Evolutionary conservation across 2,113 vertebrate species (phyloP).

Genomic region (Ameiurus melas): DNA sequence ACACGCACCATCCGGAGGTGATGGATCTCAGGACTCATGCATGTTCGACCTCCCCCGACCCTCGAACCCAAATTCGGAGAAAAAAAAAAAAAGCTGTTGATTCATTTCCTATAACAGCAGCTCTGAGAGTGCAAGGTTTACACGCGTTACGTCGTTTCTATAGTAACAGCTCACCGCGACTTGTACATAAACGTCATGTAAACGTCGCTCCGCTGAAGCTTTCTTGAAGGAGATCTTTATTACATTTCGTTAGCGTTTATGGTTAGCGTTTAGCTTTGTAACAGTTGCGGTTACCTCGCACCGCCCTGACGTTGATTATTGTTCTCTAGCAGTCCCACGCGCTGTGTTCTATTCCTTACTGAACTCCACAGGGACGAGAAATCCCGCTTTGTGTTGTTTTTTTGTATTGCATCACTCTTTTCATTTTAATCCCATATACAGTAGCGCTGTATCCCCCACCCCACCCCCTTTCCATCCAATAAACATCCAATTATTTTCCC

Average conservation of each 20-base stretch:
- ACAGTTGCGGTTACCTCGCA: not conserved
- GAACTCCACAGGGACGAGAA: not conserved
- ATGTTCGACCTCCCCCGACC: too few species aligned
- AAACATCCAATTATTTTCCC: slow-evolving; percentile 1
- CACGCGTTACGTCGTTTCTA: not conserved
- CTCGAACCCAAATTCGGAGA: too few species aligned
- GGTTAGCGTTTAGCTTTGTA: too few species aligned
- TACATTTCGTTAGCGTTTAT: too few species aligned
- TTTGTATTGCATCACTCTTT: slow-evolving; percentile 8
- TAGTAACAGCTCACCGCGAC: not conserved
- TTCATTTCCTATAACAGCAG: not conserved
- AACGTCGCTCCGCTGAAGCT: too few species aligned
- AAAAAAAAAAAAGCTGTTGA: not conserved
- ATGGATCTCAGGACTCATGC: not conserved
- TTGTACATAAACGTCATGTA: too few species aligned
- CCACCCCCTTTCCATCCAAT: not conserved
- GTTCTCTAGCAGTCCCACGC: not conserved
- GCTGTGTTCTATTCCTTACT: not conserved
- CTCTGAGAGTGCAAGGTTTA: not conserved
- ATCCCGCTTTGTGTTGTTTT: not conserved
- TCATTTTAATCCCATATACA: not conserved
- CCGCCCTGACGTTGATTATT: not conserved
- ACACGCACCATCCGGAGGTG: too few species aligned
- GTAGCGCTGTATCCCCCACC: too few species aligned
- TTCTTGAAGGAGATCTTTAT: too few species aligned